phyloP scores from a whole-genome alignment of 2,113 vertebrate species.

The Scalopus aquaticus region DNA sequence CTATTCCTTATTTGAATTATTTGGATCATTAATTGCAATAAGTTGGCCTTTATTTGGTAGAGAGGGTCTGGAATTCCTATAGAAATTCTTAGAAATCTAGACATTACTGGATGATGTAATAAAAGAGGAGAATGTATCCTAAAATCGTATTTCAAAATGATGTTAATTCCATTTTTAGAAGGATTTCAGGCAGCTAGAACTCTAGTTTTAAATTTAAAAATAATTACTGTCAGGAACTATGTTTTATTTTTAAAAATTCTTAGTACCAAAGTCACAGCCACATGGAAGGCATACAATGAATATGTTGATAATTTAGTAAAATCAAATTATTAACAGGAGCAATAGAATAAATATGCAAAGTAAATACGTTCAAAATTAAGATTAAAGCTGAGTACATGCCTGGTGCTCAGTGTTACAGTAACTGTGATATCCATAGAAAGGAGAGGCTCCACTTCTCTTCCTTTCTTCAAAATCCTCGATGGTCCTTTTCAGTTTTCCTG shows the following conservation, averaged over 20 bases:
- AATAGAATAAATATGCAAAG: not conserved
- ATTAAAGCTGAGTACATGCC: not conserved
- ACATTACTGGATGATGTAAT: not conserved
- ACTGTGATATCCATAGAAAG: too few species aligned
- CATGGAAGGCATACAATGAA: not conserved
- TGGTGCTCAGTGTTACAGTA: not conserved
- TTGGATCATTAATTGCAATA: not conserved
- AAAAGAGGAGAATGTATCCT: not conserved
- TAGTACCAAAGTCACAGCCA: not conserved
- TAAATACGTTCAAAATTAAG: constrained; percentile 11
- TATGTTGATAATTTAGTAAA: not conserved
- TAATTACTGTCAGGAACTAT: not conserved
- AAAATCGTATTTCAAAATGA: not conserved
- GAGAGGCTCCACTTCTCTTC: too few species aligned
- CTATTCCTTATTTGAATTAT: not conserved
- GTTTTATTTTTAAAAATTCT: not conserved
- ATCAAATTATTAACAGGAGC: not conserved
- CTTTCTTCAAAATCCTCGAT: too few species aligned
- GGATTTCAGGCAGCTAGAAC: not conserved
- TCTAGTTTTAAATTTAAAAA: constrained; percentile 3
- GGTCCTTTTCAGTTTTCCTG: too few species aligned
- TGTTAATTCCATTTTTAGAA: not conserved
- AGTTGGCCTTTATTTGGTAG: not conserved
- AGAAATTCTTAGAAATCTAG: not conserved
- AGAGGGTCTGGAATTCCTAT: not conserved